Conservation (phyloP, 2,888 invertebrate genomes). For the Strigamia transsilvanica region DNA sequence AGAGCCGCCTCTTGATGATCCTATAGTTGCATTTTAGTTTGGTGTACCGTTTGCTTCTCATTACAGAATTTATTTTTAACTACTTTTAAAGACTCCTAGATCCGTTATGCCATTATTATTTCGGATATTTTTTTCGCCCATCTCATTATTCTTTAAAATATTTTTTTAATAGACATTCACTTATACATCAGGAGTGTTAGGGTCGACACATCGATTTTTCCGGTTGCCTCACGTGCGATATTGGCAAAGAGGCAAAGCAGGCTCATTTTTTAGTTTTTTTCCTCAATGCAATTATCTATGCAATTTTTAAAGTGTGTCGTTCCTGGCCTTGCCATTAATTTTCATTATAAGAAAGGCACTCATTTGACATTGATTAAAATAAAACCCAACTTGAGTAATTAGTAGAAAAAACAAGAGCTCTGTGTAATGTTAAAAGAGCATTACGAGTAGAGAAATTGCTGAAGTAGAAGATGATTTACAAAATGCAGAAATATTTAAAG, state of each 20-base stretch:
- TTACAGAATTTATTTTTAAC: too few species aligned
- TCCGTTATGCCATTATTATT: too few species aligned
- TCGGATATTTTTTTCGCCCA: neutral
- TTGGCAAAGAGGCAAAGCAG: conserved; percentile 23
- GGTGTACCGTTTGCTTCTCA: too few species aligned
- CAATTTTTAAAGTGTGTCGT: conserved; percentile 29
- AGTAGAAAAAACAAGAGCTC: neutral
- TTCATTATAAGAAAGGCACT: conserved; percentile 32
- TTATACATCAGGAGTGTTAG: neutral
- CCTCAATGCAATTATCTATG: conserved; percentile 27
- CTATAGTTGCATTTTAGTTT: too few species aligned
- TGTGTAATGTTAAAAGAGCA: neutral
- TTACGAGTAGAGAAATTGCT: neutral
- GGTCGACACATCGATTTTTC: conserved; percentile 12
- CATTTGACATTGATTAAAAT: conserved; percentile 38
- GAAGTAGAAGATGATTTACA: conserved; percentile 5
- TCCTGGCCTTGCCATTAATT: conserved; percentile 34
- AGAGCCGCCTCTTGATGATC: too few species aligned
- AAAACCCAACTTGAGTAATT: conserved; percentile 26
- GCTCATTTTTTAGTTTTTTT: neutral
- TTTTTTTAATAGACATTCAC: conserved; percentile 38
- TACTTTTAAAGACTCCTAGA: too few species aligned
- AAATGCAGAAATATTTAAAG: conserved; percentile 22
- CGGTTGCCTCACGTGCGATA: neutral
- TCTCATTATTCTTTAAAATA: neutral